Base-by-base conservation (phyloP, 2,113 vertebrate species). In the Rhinolophus ferrumequinum region DNA sequence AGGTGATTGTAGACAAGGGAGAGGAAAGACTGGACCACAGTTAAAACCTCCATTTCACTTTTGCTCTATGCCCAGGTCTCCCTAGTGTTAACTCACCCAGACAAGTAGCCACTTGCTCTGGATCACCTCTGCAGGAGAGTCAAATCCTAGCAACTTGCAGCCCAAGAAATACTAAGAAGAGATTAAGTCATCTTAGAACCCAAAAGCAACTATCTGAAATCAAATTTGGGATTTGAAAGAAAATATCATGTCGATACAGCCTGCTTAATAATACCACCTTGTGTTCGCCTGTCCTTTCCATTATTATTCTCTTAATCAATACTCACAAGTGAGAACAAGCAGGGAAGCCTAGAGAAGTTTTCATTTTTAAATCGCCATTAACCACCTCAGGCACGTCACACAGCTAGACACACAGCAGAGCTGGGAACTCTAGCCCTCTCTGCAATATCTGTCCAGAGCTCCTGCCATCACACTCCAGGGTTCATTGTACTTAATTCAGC, bases 121-220 rank as follows among this genome's bases (percentile, higher is more conserved):
- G 26, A 28, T 64, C 24, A 67, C 10, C 12, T 69, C 69, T 38
- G 35, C 54, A 84, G 41, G 24, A 93, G 56, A 56, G 26, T 58
- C 82, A 67, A 52, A 44, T 91, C 77, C 64, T 38, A 84, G 33
- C 72, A 88, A 58, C 33, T 11, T 52, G 33, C 38, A 77, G 38
- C 10, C 67, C 33, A 67, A 50, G 41, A 80, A 94, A 54, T n/a
- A 92, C 13, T n/a, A 38, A 22, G 84, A 88, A 92, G 50, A 60
- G 38, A 80, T 73, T 21, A 92, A 72, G n/a, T 89, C 50, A 70
- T 47, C 73, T 96, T 72, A 81, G 52, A 94, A 69, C 8, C 47
- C 18, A n/a, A 80, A 88, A 80, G 56, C 41, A 94, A 76, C 30
- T 38, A 47, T 47, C 41, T 60, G 64, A 92, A 87, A 95, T 35